Base-by-base conservation (phyloP, 2,888 invertebrate genomes). In the Rotaria sp. region DNA sequence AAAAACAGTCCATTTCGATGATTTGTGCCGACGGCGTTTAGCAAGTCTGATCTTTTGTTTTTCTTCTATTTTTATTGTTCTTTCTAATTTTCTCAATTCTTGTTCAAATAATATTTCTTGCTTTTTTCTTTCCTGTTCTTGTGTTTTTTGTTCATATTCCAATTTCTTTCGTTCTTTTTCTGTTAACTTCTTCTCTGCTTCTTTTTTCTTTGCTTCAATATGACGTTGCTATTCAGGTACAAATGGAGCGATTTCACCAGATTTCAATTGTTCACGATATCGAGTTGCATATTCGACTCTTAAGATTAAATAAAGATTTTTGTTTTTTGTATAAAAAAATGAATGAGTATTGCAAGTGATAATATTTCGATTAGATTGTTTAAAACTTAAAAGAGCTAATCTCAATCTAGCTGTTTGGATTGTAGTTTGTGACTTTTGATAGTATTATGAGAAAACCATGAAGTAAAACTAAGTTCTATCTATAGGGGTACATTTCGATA, bases 211-310 rank as follows among this genome's bases (percentile, higher is more conserved):
- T 26, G 26, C 57, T n/a, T 57, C 57, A 10, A 57, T 2, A 8
- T 57, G 57, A 57, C 57, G 57, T 57, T 57, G 57, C 57, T n/a
- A 57, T 57, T 57, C 57, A 57, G 57, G 57, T 57, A 57, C 57
- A 57, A n/a, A 57, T 1, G 57, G 8, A 57, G 7, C 57, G 11
- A 57, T 57, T 57, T 57, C 57, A 57, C 57, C 57, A 57, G 57
- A 57, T 10, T 57, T 57, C 5, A 57, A 4, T 57, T 57, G 26
- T 7, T 57, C 57, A 57, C 57, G 2, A n/a, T 57, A 57, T 57
- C 57, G 26, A 26, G 57, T 57, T 26, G 2, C 24, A n/a, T 57
- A n/a, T 57, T 57, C 57, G 2, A n/a, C 7, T n/a, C 24, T n/a
- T 57, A 57, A 24, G n/a, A n/a, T 5, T 41, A 41, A 41, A 41